Evolutionary conservation across 2,797 vertebrate species (phyloP), one percentile per base, ranked within the genome.

Genomic region (Myripristis jacobus): DNA sequence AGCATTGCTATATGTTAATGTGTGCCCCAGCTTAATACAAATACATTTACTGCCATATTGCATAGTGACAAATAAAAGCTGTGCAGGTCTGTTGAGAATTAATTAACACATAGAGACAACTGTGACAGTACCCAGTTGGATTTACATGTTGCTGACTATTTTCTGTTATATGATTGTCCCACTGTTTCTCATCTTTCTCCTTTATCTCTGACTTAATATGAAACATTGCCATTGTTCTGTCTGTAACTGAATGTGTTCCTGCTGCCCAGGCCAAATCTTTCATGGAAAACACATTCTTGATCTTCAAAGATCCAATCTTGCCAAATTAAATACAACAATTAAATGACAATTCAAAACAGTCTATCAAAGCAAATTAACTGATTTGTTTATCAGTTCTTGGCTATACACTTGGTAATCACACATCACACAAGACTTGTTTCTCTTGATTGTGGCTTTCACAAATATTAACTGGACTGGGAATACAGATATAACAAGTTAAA

Each of bases 11-110:
- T 47, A 47, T 47, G 27, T 29, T 34, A 3, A 2, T 53, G 19
- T 65, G 6, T 31, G 25, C 34, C 52, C 6, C 15, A 34, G 54
- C n/a, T 58, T 27, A 34, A 18, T 60, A 41, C 56, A 57, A 25
- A 67, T 79, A 70, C 22, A 61, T 71, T 41, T 24, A 66, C 53
- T 18, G 6, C 22, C 46, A 29, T 22, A 24, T n/a, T 51, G 46
- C 38, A 22, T 41, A n/a, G 6, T 50, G 16, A 63, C 44, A 53
- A 38, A 31, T 2, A 4, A 50, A 64, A 57, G 24, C 52, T 24
- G 3, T 22, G 34, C 3, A 34, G 10, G 18, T 18, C 16, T 10
- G 6, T 18, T 22, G 13, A 48, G 36, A 52, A 31, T 44, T 21
- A 22, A 41, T 70, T 6, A 44, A 38, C 12, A 43, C 22, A 1